These are phyloP conservation scores for Drosophila pallidifrons DNA, from an alignment of 1,140 invertebrate species.

Conservation along the genomic window DNA sequence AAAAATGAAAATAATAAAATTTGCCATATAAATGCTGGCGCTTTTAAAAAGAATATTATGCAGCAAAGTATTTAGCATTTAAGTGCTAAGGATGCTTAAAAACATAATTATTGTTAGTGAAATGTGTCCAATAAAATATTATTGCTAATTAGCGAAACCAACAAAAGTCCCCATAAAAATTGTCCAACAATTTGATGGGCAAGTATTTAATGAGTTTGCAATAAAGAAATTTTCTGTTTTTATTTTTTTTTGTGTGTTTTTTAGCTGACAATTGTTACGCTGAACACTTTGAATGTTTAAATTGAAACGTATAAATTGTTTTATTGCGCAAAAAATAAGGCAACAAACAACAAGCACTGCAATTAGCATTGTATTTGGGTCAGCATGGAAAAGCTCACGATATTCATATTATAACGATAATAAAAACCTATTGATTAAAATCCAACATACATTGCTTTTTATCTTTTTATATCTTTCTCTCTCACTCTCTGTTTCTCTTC, in stretches of 20 bases:
- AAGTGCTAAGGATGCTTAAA: too few species aligned
- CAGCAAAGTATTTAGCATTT: too few species aligned
- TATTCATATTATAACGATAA: neutral
- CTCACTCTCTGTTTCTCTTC: too few species aligned
- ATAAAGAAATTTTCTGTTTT: slow-evolving; percentile 1
- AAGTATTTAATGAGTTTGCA: slow-evolving; percentile 38
- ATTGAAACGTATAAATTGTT: slow-evolving; percentile 11
- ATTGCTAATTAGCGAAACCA: slow-evolving; percentile 6
- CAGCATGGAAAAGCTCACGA: neutral
- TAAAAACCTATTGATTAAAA: slow-evolving; percentile 11
- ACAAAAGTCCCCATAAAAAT: slow-evolving; percentile 2
- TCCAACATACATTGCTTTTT: neutral
- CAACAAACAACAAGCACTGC: slow-evolving; percentile 11
- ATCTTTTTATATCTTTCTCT: neutral
- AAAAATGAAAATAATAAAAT: too few species aligned
- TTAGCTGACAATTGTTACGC: slow-evolving; percentile 4
- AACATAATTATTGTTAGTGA: too few species aligned
- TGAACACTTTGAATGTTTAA: neutral
- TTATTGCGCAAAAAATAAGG: neutral
- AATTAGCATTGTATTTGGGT: slow-evolving; percentile 13
- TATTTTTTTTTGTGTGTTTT: neutral
- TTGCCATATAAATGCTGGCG: too few species aligned
- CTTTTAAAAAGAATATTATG: too few species aligned
- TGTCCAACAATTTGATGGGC: slow-evolving; percentile 7
- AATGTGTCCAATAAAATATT: slow-evolving; percentile 10